These are phyloP conservation scores for Sparus aurata DNA, from an alignment of 2,797 vertebrate genomes.

Conservation along the genomic window DNA sequence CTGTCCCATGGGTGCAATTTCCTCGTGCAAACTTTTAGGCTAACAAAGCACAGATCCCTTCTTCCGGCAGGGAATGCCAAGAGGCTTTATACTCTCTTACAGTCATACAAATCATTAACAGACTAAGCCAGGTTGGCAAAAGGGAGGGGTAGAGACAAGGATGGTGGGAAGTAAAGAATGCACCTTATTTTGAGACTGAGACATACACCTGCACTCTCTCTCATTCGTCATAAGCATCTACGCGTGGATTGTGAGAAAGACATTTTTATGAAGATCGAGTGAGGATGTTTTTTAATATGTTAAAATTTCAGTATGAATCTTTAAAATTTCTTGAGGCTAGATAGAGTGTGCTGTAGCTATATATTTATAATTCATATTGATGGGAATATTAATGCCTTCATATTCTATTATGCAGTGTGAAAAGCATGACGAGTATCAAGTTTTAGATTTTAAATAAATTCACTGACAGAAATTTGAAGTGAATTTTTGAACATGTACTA, in stretches of 20 bases:
- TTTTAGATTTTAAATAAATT: constrained; percentile 38
- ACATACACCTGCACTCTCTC: constrained; percentile 32
- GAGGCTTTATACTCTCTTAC: constrained; percentile 67
- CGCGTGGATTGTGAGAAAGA: constrained; percentile 12
- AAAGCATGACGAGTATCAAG: constrained; percentile 22
- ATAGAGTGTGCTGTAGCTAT: constrained; percentile 30
- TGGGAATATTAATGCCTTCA: constrained; percentile 29
- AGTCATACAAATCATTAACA: constrained; percentile 74
- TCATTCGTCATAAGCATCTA: constrained; percentile 42
- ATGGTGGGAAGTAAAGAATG: constrained; percentile 34
- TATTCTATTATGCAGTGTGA: constrained; percentile 42
- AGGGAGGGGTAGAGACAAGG: constrained; percentile 25
- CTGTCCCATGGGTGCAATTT: constrained; percentile 83
- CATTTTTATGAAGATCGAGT: constrained; percentile 6
- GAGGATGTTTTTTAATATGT: constrained; percentile 5
- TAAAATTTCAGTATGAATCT: constrained; percentile 30
- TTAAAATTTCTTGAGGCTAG: constrained; percentile 17
- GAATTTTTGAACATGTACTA: constrained; percentile 20
- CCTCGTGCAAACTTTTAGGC: constrained; percentile 80
- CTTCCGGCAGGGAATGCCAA: constrained; percentile 64
- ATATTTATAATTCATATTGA: constrained; percentile 49
- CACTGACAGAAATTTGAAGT: neutral
- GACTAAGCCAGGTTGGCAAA: constrained; percentile 61
- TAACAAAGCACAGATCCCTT: constrained; percentile 76
- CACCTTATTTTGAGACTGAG: constrained; percentile 21